Percentiles rank a stretch among this genome's conserved stretches.
Conservation (phyloP, 2,797 vertebrate species). For the Valencia hispanica region DNA sequence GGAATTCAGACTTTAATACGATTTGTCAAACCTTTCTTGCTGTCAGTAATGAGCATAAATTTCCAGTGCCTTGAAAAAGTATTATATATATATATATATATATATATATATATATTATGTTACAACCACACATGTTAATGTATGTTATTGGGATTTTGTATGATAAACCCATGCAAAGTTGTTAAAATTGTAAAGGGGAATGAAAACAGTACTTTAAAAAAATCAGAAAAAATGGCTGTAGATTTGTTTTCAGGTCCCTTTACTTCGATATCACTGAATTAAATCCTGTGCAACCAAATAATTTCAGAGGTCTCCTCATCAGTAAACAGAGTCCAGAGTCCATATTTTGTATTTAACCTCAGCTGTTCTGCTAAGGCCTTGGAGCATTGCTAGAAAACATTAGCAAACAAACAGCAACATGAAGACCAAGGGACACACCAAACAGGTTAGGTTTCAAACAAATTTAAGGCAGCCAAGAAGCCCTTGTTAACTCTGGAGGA, state of each 20-base stretch:
- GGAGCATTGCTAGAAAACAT: neutral
- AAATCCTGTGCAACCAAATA: too few relatives aligned
- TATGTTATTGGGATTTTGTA: neutral
- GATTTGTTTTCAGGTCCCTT: neutral
- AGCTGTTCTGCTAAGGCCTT: neutral
- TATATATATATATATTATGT: too few relatives aligned
- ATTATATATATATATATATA: too few relatives aligned
- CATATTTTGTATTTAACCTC: too few relatives aligned
- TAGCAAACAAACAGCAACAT: neutral
- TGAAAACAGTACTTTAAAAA: neutral
- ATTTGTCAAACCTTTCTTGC: neutral
- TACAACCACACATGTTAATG: too few relatives aligned
- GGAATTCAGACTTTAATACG: conserved; percentile 37
- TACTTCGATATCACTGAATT: neutral
- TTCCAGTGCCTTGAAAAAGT: neutral
- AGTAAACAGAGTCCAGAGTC: too few relatives aligned
- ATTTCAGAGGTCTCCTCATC: too few relatives aligned
- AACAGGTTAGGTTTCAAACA: neutral
- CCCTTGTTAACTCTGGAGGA: neutral
- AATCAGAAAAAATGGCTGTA: neutral
- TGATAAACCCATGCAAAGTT: neutral
- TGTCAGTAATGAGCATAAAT: neutral
- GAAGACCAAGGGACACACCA: neutral
- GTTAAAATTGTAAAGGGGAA: neutral
- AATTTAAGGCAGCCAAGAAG: neutral